Evolutionary conservation across 2,888 invertebrate genomes (phyloP).

Genomic region (Stenchaetothrips biformis): DNA sequence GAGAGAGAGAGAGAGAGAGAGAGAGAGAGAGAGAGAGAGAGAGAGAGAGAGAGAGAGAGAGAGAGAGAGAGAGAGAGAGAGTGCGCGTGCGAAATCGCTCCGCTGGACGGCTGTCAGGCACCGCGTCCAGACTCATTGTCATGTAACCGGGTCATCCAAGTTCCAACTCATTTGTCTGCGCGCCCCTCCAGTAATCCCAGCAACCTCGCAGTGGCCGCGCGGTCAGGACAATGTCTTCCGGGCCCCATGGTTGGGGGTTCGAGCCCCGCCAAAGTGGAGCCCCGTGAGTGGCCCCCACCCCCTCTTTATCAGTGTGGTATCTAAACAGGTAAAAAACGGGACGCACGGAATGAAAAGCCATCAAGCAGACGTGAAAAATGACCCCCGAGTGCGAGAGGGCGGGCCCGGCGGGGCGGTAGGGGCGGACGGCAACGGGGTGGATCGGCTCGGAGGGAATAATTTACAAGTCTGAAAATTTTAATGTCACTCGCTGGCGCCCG

Average conservation of each 20-base stretch:
- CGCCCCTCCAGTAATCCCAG: too few relatives aligned
- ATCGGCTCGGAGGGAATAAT: not conserved
- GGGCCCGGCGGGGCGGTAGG: not conserved
- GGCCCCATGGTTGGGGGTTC: too few relatives aligned
- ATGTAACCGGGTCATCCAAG: too few relatives aligned
- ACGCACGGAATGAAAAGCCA: conserved; percentile 21
- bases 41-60: too few relatives aligned
- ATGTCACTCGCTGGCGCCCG: not conserved
- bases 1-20: not conserved
- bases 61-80: too few relatives aligned
- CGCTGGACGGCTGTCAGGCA: too few relatives aligned
- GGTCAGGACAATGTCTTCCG: too few relatives aligned
- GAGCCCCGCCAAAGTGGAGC: not conserved
- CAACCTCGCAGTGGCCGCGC: too few relatives aligned
- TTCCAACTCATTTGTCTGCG: too few relatives aligned
- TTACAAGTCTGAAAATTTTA: conserved; percentile 19
- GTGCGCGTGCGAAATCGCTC: too few relatives aligned
- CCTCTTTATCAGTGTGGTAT: not conserved
- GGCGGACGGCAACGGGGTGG: too few relatives aligned
- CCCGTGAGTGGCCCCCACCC: not conserved
- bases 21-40: not conserved
- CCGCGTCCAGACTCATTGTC: too few relatives aligned
- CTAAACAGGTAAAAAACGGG: conserved; percentile 21
- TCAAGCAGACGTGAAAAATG: conserved; percentile 18
- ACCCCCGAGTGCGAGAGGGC: not conserved